Evolutionary conservation across 1,140 invertebrate species (phyloP).

Genomic region (Zaprionus davidi): DNA sequence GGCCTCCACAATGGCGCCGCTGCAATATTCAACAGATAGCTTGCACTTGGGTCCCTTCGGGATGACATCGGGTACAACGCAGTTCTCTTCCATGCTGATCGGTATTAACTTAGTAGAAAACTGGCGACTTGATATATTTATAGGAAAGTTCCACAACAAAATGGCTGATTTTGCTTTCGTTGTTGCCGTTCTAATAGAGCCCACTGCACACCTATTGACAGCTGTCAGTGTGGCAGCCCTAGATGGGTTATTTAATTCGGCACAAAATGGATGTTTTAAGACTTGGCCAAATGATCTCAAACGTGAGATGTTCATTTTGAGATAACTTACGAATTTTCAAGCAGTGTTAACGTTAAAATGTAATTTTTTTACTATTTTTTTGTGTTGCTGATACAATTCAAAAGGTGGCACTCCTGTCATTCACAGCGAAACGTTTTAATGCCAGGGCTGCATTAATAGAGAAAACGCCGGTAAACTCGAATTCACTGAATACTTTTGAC

Average conservation of each 20-base stretch:
- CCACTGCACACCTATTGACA: slow-evolving; percentile 24
- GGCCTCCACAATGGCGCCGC: slow-evolving; percentile 85
- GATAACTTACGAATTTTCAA: neutral
- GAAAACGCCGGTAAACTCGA: neutral
- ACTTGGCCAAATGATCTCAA: neutral
- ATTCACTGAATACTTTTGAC: neutral
- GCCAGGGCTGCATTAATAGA: slow-evolving; percentile 1
- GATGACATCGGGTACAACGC: slow-evolving; percentile 79
- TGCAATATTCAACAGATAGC: slow-evolving; percentile 44
- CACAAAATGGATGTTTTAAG: neutral
- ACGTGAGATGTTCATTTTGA: slow-evolving; percentile 24
- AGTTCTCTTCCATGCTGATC: slow-evolving; percentile 66
- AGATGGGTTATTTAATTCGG: slow-evolving; percentile 4
- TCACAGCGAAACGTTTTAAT: slow-evolving; percentile 22
- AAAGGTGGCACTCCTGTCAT: slow-evolving; percentile 29
- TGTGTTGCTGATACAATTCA: neutral
- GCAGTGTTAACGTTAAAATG: neutral
- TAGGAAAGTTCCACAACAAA: slow-evolving; percentile 27
- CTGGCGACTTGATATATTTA: slow-evolving; percentile 8
- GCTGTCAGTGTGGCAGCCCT: slow-evolving; percentile 32
- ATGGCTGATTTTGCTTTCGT: slow-evolving; percentile 8
- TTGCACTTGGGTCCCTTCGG: slow-evolving; percentile 53
- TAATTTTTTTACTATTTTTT: neutral
- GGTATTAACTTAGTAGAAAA: slow-evolving; percentile 18
- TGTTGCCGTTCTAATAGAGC: slow-evolving; percentile 17